Percentiles rank a stretch among this genome's conserved stretches.
These are phyloP conservation scores for Cephus pulcher DNA, from an alignment of 2,888 invertebrate genomes.

Conservation along the genomic window DNA sequence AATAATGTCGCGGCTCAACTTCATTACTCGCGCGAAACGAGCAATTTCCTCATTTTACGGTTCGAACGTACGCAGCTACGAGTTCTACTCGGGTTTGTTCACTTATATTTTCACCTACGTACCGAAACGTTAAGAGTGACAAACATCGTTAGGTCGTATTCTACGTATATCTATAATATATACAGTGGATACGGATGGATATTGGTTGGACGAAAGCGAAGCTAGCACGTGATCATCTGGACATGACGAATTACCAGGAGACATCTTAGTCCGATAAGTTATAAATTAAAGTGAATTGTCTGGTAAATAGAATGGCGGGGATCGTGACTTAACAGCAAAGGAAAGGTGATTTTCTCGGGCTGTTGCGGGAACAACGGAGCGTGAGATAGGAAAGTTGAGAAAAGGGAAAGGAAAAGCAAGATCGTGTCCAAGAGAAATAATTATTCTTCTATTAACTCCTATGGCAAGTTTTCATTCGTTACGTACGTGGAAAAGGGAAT, in stretches of 20 bases:
- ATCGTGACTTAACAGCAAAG: background rate
- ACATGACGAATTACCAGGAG: background rate
- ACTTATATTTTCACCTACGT: background rate
- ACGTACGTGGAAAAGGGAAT: background rate
- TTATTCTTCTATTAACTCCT: background rate
- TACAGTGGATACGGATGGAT: background rate
- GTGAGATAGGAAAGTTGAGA: background rate
- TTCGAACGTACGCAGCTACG: background rate
- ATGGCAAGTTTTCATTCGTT: background rate
- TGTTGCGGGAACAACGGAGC: background rate
- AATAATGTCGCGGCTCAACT: slow-evolving; percentile 17
- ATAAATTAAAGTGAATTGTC: background rate
- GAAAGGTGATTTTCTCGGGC: background rate
- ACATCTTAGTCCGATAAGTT: background rate
- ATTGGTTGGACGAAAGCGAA: background rate
- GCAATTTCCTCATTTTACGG: slow-evolving; percentile 41
- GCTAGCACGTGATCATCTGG: background rate
- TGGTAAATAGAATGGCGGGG: background rate
- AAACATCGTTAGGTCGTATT: background rate
- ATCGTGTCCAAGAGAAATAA: background rate
- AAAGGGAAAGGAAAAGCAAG: background rate
- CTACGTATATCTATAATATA: background rate
- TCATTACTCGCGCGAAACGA: slow-evolving; percentile 27
- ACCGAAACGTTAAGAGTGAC: background rate
- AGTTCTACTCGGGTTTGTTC: background rate